A percentile compares a stretch with the other conserved stretches of the same genome.
These are phyloP conservation scores for Nomada hirtipes DNA, from an alignment of 2,888 invertebrate species.

Conservation along the genomic window DNA sequence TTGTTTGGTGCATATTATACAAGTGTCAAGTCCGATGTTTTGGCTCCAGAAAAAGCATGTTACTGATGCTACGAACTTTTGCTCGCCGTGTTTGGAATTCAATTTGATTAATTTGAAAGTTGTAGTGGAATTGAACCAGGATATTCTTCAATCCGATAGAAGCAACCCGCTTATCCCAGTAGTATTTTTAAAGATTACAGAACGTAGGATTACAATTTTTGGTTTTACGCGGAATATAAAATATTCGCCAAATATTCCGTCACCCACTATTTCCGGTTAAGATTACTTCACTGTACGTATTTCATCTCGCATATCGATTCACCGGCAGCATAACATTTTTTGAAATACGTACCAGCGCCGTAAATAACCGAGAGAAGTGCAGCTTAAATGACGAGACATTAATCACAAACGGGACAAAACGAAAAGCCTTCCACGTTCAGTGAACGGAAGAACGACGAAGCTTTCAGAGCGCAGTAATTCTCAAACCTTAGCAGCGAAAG, in stretches of 20 bases:
- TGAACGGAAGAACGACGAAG: constrained; percentile 11
- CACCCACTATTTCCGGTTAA: not conserved
- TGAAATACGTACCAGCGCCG: not conserved
- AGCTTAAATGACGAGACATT: constrained; percentile 44
- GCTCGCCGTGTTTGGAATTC: too few species aligned
- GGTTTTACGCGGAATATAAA: too few species aligned
- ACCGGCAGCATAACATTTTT: not conserved
- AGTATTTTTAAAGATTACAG: too few species aligned
- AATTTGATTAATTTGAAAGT: too few species aligned
- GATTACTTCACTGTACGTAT: not conserved
- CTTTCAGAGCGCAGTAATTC: constrained; percentile 22
- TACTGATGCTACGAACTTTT: too few species aligned
- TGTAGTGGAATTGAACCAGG: too few species aligned
- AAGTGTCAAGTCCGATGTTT: too few species aligned
- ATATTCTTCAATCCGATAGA: too few species aligned
- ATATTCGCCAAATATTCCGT: not conserved
- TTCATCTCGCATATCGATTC: constrained; percentile 3
- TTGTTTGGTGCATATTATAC: too few species aligned
- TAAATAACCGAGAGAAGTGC: constrained; percentile 36
- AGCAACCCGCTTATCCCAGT: too few species aligned
- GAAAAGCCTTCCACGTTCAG: constrained; percentile 21
- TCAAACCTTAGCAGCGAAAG: not conserved
- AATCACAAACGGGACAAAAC: constrained; percentile 29
- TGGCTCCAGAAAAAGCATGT: too few species aligned
- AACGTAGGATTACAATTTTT: too few species aligned